These are phyloP conservation scores for Hemibagrus wyckioides DNA, from an alignment of 2,113 vertebrate genomes.

Conservation along the genomic window DNA sequence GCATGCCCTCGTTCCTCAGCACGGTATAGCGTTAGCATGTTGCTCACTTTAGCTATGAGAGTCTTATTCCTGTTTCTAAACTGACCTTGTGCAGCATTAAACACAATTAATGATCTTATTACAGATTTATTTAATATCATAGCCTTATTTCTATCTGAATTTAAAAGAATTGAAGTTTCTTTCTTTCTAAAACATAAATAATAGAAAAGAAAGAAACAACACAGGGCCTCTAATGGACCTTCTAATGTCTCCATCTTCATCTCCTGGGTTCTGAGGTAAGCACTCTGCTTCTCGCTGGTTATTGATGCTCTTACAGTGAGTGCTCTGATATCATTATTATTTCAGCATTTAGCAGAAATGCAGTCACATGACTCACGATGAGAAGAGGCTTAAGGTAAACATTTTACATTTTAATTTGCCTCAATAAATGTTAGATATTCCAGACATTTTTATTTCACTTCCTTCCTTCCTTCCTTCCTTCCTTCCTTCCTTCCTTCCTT, in stretches of 20 bases:
- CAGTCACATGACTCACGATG: neutral
- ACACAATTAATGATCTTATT: neutral
- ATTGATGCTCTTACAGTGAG: neutral
- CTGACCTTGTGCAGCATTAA: neutral
- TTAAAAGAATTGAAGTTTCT: neutral
- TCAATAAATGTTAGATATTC: neutral
- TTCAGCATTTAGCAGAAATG: neutral
- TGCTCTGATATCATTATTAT: neutral
- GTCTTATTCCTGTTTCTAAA: neutral
- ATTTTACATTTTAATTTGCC: neutral
- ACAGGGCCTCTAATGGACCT: neutral
- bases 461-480: neutral
- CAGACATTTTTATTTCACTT: neutral
- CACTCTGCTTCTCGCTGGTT: neutral
- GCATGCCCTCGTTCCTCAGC: neutral
- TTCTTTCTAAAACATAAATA: neutral
- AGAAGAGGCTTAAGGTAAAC: neutral
- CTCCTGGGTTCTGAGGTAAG: neutral
- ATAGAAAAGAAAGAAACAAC: neutral
- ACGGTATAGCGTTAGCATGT: neutral
- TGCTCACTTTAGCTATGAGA: neutral
- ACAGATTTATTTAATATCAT: neutral
- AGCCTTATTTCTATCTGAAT: neutral
- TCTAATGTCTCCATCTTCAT: neutral
- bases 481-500: too few species aligned